Percentiles rank a stretch among this genome's conserved stretches.
Conservation (phyloP, 2,113 vertebrate genomes). For the Lethenteron reissneri region DNA sequence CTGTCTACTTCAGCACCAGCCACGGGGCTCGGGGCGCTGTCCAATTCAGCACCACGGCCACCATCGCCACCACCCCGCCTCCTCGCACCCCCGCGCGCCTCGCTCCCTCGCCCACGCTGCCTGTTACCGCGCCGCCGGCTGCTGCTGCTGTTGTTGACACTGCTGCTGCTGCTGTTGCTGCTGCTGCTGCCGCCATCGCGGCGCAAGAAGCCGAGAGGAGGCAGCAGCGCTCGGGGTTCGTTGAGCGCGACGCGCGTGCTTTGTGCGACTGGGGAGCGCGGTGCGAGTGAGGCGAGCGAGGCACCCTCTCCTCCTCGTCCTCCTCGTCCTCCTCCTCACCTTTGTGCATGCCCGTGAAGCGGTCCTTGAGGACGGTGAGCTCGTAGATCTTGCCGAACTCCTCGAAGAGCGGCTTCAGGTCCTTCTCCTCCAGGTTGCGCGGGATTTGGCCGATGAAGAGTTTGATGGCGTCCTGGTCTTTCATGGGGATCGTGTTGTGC, state of each 20-base stretch:
- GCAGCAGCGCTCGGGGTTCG: too few relatives aligned
- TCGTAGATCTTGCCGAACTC: constrained; percentile 87
- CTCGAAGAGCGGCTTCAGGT: constrained; percentile 71
- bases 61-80: not conserved
- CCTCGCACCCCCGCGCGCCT: not conserved
- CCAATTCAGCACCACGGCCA: not conserved
- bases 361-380: constrained; percentile 87
- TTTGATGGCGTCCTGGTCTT: constrained; percentile 92
- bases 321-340: constrained; percentile 23
- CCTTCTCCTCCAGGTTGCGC: constrained; percentile 70
- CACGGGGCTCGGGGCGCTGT: constrained; percentile 1
- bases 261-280: too few relatives aligned
- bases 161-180: too few relatives aligned
- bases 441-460: constrained; percentile 85
- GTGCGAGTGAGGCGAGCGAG: too few relatives aligned
- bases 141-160: too few relatives aligned
- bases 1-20: not conserved
- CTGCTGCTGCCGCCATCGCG: too few relatives aligned
- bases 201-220: too few relatives aligned
- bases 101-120: too few relatives aligned
- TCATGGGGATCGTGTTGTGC: constrained; percentile 82
- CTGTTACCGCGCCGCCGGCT: too few relatives aligned
- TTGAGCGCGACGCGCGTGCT: too few relatives aligned
- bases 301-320: too few relatives aligned
- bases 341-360: constrained; percentile 95